Percentiles rank a stretch among this genome's conserved stretches.
These are phyloP conservation scores for Pygoscelis adeliae DNA, from an alignment of 2,113 vertebrate genomes.

Conservation along the genomic window DNA sequence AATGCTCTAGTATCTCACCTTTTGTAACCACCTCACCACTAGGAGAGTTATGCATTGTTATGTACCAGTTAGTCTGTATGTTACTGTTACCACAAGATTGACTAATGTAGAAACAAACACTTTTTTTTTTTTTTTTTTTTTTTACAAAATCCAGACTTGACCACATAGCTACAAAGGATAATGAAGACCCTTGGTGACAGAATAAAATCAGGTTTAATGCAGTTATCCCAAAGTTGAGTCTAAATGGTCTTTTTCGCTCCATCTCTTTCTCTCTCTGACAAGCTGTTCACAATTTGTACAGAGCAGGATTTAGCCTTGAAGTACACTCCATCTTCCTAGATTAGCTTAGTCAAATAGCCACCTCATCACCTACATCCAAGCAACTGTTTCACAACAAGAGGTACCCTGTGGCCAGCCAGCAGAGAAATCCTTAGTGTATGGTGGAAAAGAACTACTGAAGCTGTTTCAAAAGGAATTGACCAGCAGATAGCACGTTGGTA, in stretches of 20 bases:
- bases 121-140: not conserved
- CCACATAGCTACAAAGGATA: not conserved
- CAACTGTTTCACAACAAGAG: not conserved
- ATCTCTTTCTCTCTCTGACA: not conserved
- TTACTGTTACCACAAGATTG: not conserved
- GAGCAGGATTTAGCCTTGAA: not conserved
- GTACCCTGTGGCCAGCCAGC: not conserved
- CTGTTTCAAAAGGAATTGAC: not conserved
- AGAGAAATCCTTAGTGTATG: not conserved
- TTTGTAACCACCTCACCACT: not conserved
- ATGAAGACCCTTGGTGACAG: not conserved
- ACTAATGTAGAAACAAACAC: not conserved
- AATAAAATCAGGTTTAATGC: not conserved
- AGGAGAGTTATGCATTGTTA: not conserved
- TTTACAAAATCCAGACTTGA: not conserved
- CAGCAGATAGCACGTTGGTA: not conserved
- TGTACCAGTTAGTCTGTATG: not conserved
- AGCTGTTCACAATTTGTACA: not conserved
- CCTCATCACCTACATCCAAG: not conserved
- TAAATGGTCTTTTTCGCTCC: not conserved
- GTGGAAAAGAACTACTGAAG: not conserved
- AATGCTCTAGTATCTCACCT: not conserved
- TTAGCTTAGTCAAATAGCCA: not conserved
- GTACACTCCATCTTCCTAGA: not conserved
- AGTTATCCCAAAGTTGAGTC: not conserved